Evolutionary conservation across 2,113 vertebrate species (phyloP).

Genomic region (Rissa tridactyla): DNA sequence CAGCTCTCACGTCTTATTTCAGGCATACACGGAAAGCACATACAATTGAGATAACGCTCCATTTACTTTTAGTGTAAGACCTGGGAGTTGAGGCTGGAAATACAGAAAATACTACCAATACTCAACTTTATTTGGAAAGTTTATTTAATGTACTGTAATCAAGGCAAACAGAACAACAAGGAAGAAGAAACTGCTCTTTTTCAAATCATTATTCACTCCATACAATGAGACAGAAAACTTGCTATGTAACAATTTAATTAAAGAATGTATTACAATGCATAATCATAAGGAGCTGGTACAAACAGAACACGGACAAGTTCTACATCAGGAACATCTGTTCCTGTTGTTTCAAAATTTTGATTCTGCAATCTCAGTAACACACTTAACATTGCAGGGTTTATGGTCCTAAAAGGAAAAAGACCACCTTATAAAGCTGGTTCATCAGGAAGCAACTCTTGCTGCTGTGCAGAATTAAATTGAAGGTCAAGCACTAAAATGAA

Average conservation of each 20-base stretch:
- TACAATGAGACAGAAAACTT: not conserved
- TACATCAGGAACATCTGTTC: not conserved
- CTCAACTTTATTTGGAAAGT: not conserved
- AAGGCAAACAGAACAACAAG: not conserved
- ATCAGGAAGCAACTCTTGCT: not conserved
- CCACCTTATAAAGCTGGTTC: not conserved
- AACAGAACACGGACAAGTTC: not conserved
- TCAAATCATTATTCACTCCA: not conserved
- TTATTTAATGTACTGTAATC: not conserved
- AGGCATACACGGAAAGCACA: not conserved
- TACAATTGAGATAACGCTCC: rapidly evolving
- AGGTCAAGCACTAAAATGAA: not conserved
- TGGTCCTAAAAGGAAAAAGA: not conserved
- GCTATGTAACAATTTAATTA: not conserved
- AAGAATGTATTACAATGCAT: not conserved
- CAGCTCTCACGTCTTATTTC: not conserved
- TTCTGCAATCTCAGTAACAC: not conserved
- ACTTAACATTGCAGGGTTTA: not conserved
- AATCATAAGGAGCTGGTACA: not conserved
- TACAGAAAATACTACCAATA: not conserved
- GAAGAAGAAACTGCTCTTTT: not conserved
- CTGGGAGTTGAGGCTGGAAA: not conserved
- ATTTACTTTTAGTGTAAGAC: not conserved
- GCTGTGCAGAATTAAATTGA: not conserved
- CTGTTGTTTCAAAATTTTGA: not conserved